Evolutionary conservation across 2,113 vertebrate species (phyloP).

Genomic region (Quiscalus mexicanus): DNA sequence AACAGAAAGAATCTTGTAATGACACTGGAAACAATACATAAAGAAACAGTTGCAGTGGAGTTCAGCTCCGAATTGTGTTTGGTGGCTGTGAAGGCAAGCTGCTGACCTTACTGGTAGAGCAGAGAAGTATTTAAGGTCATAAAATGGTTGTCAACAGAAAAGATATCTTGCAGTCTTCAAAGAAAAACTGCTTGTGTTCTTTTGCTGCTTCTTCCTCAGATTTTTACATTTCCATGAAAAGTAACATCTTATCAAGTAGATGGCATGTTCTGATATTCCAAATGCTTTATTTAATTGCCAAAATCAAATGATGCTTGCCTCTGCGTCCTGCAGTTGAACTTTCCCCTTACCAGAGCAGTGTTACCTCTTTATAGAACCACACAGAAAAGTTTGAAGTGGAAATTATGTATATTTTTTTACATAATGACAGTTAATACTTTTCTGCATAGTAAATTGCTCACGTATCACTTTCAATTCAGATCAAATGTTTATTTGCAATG

Average conservation of each 20-base stretch:
- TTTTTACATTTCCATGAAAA: background rate
- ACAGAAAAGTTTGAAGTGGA: background rate
- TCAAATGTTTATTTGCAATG: background rate
- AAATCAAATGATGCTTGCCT: background rate
- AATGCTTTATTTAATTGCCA: conserved; percentile 1
- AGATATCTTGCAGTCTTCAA: background rate
- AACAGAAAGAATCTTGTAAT: background rate
- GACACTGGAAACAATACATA: background rate
- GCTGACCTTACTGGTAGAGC: background rate
- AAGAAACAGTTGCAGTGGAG: background rate
- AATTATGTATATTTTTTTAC: background rate
- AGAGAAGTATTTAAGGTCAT: background rate
- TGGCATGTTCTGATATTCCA: background rate
- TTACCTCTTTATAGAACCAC: background rate
- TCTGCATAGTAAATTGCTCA: background rate
- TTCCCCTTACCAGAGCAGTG: background rate
- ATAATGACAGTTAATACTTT: background rate
- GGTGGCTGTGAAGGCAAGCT: background rate
- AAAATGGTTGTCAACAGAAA: background rate
- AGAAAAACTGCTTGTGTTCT: background rate
- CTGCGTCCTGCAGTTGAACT: background rate
- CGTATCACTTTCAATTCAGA: background rate
- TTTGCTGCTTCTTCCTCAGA: background rate
- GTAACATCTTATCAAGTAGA: background rate
- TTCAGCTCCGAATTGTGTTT: background rate